Percentiles rank a stretch among this genome's conserved stretches.
Evolutionary conservation across 2,888 invertebrate species (phyloP).

Genomic region (Eurytoma adleriae): DNA sequence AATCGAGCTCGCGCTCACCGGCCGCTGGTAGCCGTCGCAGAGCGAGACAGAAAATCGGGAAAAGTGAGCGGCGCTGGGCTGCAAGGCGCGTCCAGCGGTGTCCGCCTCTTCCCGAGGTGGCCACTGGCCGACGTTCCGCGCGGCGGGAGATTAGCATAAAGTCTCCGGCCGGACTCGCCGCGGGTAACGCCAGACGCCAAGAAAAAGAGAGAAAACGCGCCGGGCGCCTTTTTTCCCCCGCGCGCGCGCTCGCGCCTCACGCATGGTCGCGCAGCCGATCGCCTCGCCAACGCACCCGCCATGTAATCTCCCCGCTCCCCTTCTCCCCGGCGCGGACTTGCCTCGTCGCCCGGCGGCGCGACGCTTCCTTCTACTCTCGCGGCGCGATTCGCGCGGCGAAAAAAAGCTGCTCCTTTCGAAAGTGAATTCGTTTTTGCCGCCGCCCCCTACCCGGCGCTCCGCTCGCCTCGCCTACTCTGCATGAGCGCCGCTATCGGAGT

Average conservation of each 20-base stretch:
- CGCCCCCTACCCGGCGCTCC: constrained; percentile 33
- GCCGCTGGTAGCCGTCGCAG: neutral
- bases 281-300: constrained; percentile 71
- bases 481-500: neutral
- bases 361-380: constrained; percentile 27
- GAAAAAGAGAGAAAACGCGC: constrained; percentile 14
- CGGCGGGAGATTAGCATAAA: constrained; percentile 51
- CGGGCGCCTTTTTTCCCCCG: constrained; percentile 51
- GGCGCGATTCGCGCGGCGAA: constrained; percentile 1
- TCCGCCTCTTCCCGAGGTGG: constrained; percentile 16
- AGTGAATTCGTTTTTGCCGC: constrained; percentile 51
- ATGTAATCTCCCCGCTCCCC: constrained; percentile 64
- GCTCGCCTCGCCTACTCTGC: neutral
- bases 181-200: constrained; percentile 33
- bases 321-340: constrained; percentile 37
- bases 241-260: constrained; percentile 60
- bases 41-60: constrained; percentile 40
- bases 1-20: constrained; percentile 4
- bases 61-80: constrained; percentile 44
- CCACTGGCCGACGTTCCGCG: neutral
- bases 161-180: constrained; percentile 44
- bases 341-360: constrained; percentile 25
- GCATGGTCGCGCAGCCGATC: constrained; percentile 66
- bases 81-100: constrained; percentile 6
- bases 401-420: constrained; percentile 51